phyloP scores from a whole-genome alignment of 2,797 vertebrate genomes.

The Antennarius maculatus region DNA sequence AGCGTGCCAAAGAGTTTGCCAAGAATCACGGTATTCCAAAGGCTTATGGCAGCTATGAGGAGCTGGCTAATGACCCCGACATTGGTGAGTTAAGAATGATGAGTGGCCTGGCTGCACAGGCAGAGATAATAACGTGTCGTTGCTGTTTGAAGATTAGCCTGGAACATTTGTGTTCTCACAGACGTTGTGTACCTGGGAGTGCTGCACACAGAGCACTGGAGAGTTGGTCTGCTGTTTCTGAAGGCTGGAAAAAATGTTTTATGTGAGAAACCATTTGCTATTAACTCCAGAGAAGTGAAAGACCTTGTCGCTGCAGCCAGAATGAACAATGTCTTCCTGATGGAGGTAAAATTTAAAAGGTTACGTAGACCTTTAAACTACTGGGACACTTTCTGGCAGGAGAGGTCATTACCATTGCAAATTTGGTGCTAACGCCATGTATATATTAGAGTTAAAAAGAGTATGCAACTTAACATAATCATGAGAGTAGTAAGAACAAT shows the following conservation, averaged over 20 bases:
- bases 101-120: conserved; percentile 2
- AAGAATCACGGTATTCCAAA: conserved; percentile 72
- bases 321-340: conserved; percentile 79
- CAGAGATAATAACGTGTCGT: conserved; percentile 13
- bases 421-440: not conserved
- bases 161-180: conserved; percentile 53
- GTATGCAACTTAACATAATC: not conserved
- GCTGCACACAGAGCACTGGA: conserved; percentile 82
- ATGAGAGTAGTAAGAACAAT: too few relatives aligned
- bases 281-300: conserved; percentile 77
- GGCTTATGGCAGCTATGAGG: conserved; percentile 81
- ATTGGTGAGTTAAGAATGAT: conserved; percentile 70
- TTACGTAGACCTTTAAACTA: not conserved
- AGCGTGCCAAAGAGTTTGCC: conserved; percentile 78
- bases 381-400: not conserved
- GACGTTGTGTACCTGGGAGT: conserved; percentile 83
- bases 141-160: conserved; percentile 27
- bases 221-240: conserved; percentile 75
- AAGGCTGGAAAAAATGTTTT: conserved; percentile 79
- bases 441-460: not conserved
- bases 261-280: conserved; percentile 85
- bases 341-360: conserved; percentile 78
- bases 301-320: conserved; percentile 72
- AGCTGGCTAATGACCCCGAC: conserved; percentile 76
- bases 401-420: not conserved